These are phyloP conservation scores for Drosophila peninsularis DNA, from an alignment of 2,888 invertebrate species.

Conservation along the genomic window DNA sequence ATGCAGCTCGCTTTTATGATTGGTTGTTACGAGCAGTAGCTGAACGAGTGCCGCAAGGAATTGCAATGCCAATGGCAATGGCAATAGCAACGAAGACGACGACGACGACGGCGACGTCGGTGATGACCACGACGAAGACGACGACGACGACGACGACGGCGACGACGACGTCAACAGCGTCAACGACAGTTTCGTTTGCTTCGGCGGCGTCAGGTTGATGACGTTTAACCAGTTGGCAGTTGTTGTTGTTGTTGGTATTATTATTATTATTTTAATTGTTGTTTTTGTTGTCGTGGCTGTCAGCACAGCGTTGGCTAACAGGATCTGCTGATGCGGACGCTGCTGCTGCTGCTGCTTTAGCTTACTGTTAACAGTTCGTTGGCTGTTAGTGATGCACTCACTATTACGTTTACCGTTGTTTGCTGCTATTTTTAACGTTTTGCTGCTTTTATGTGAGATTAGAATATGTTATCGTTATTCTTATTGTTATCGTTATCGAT, in stretches of 20 bases:
- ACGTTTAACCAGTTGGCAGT: conserved; percentile 45
- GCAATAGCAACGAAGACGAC: conserved; percentile 29
- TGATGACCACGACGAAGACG: conserved; percentile 22
- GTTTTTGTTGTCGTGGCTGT: conserved; percentile 1
- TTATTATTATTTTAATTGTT: background rate
- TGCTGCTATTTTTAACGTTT: conserved; percentile 18
- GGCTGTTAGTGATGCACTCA: conserved; percentile 10
- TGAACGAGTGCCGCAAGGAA: conserved; percentile 59
- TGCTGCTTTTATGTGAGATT: conserved; percentile 13
- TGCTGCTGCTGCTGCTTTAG: background rate
- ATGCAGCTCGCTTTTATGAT: conserved; percentile 69
- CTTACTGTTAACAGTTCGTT: conserved; percentile 15
- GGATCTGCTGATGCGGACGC: conserved; percentile 21
- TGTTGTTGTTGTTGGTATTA: conserved; percentile 6
- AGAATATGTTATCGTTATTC: conserved; percentile 7
- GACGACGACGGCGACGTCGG: conserved; percentile 35
- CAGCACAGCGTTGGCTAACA: conserved; percentile 26
- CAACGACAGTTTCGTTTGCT: conserved; percentile 54
- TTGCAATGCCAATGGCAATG: conserved; percentile 47
- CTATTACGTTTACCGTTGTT: conserved; percentile 10
- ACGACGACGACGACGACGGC: conserved; percentile 17
- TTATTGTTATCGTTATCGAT: conserved; percentile 6
- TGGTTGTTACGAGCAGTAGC: conserved; percentile 58
- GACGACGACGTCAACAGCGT: conserved; percentile 45
- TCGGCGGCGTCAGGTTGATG: conserved; percentile 67